These are phyloP conservation scores for Sakesphorus luctuosus DNA, from an alignment of 2,113 vertebrate genomes.

Conservation along the genomic window DNA sequence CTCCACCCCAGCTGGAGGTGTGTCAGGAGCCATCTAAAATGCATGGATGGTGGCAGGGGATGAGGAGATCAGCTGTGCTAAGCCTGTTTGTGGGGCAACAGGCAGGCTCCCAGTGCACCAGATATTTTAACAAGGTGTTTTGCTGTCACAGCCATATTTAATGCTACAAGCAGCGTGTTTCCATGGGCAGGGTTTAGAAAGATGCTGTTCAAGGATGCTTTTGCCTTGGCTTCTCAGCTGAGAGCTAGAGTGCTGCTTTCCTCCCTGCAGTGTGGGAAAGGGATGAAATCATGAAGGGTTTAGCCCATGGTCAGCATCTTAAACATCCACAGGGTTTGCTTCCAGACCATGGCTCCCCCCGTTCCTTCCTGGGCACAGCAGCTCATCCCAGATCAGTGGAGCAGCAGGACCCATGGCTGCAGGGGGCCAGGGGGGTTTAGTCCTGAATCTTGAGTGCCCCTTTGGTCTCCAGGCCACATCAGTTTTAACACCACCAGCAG, in stretches of 20 bases:
- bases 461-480: neutral
- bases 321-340: neutral
- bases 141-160: constrained; percentile 21
- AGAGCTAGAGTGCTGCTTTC: neutral
- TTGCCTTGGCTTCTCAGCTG: neutral
- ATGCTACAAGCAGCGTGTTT: neutral
- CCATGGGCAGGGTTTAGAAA: neutral
- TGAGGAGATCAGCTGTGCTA: fast-evolving
- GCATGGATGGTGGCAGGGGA: neutral
- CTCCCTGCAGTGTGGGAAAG: neutral
- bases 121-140: constrained; percentile 2
- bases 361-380: neutral
- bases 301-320: neutral
- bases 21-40: neutral
- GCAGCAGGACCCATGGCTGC: neutral
- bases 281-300: neutral
- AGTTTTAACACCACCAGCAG: neutral
- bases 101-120: neutral
- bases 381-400: neutral
- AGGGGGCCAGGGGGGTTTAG: neutral
- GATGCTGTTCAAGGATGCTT: neutral
- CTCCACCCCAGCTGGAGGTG: neutral
- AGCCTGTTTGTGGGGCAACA: neutral
- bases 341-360: neutral
- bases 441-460: neutral